Percentiles rank a stretch among this genome's conserved stretches.
Evolutionary conservation across 2,888 invertebrate species (phyloP).

Genomic region (Bibio marci): DNA sequence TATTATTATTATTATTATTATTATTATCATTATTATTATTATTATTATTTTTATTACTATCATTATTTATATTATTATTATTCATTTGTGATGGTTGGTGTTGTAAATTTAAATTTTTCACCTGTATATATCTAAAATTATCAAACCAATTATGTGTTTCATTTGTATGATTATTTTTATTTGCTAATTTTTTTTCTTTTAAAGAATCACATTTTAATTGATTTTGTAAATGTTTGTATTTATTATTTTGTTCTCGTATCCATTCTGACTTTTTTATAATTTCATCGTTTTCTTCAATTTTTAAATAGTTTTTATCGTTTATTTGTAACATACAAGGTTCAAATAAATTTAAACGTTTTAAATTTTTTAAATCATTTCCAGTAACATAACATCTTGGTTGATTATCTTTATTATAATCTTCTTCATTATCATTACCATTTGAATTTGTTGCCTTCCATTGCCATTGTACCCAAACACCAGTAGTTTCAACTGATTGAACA

Average conservation of each 20-base stretch:
- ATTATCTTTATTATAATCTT: constrained; percentile 37
- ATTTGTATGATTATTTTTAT: too few relatives aligned
- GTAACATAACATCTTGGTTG: constrained; percentile 50
- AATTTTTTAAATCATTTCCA: constrained; percentile 63
- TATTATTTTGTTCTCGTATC: constrained; percentile 44
- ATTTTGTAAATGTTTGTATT: background rate
- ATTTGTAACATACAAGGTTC: constrained; percentile 79
- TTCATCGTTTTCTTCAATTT: constrained; percentile 55
- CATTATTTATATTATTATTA: too few relatives aligned
- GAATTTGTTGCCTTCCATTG: constrained; percentile 46
- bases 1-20: too few relatives aligned
- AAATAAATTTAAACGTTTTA: constrained; percentile 71
- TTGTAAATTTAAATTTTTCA: too few relatives aligned
- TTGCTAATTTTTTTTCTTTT: too few relatives aligned
- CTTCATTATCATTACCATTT: constrained; percentile 32
- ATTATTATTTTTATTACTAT: too few relatives aligned
- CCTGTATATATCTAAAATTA: too few relatives aligned
- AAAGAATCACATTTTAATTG: too few relatives aligned
- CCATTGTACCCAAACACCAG: constrained; percentile 74
- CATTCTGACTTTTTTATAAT: constrained; percentile 63
- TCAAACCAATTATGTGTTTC: too few relatives aligned
- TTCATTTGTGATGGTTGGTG: too few relatives aligned
- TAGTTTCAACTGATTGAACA: constrained; percentile 67
- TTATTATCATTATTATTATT: too few relatives aligned
- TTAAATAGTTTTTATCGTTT: constrained; percentile 73